A percentile compares a stretch with the other conserved stretches of the same genome.
Evolutionary conservation across 2,888 invertebrate species (phyloP).

Genomic region (Agrotis ipsilon): DNA sequence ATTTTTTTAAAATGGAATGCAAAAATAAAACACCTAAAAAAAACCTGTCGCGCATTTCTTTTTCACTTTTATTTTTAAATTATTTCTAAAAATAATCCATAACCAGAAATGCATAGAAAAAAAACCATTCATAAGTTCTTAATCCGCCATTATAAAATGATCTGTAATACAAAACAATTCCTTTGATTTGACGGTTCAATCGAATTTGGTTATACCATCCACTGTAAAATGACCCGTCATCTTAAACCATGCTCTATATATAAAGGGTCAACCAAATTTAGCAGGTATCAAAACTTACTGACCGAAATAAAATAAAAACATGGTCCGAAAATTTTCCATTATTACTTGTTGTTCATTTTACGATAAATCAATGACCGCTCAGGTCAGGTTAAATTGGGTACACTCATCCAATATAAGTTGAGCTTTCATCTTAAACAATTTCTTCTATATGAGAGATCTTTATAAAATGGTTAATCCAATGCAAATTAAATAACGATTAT

Average conservation of each 20-base stretch:
- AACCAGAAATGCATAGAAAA: neutral
- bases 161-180: too few relatives aligned
- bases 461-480: neutral
- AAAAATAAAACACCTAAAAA: too few relatives aligned
- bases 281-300: neutral
- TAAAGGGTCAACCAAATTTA: neutral
- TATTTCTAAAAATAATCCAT: neutral
- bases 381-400: neutral
- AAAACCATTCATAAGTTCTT: neutral
- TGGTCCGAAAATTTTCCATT: constrained; percentile 2
- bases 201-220: too few relatives aligned
- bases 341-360: neutral
- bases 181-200: too few relatives aligned
- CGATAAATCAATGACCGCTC: neutral
- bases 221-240: too few relatives aligned
- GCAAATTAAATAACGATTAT: neutral
- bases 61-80: too few relatives aligned
- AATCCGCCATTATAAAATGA: neutral
- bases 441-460: neutral
- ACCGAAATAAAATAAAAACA: neutral
- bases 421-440: neutral
- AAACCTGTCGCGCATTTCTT: too few relatives aligned
- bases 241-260: too few relatives aligned
- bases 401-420: neutral
- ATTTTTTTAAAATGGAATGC: too few relatives aligned